Base-by-base conservation (phyloP, 2,113 vertebrate genomes). In the Triplophysa dalaica region DNA sequence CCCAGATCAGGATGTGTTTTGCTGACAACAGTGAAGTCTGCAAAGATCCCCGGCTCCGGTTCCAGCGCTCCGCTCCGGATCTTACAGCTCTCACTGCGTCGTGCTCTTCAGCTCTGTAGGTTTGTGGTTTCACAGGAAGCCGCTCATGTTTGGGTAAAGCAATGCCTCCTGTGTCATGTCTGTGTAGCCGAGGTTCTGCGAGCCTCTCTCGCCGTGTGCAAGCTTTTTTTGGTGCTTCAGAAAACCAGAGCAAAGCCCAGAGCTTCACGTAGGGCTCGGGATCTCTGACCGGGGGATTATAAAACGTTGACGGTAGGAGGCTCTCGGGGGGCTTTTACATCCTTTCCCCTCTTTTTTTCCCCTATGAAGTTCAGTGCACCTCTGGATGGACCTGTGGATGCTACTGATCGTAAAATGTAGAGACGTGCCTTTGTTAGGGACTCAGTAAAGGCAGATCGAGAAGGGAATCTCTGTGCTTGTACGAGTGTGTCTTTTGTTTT, bases 111-210 rank as follows among this genome's bases (percentile, higher is more conserved):
- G 77, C 74, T 77, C 83, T 85, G 75, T 77, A 68, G 81, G 81
- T 77, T 80, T 70, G 78, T 78, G 75, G 66, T 83, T 76, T 85
- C 78, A 85, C 81, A 83, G 81, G 84, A 85, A 85, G 77, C 81
- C 60, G 61, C 79, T 75, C 58, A 61, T 83, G 75, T 78, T 81
- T 79, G 68, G 75, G 79, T 83, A 77, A 81, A 81, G 82, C 82
- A 77, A 80, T 77, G 77, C 76, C 62, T 82, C 54, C 63, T 77
- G 73, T 73, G 73, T 79, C 81, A 63, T 45, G 72, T 80, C 29
- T 66, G 50, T 61, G 61, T 68, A 63, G 41, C 41, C 45, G 33
- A 77, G 24, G 52, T 81, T 65, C 29, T 24, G 54, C 54, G 21
- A 21, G 7, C 41, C 63, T 62, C 63, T 75, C 50, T 64, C 22